These are phyloP conservation scores for Dunckerocampus dactyliophorus DNA, from an alignment of 2,113 vertebrate species.

Conservation along the genomic window DNA sequence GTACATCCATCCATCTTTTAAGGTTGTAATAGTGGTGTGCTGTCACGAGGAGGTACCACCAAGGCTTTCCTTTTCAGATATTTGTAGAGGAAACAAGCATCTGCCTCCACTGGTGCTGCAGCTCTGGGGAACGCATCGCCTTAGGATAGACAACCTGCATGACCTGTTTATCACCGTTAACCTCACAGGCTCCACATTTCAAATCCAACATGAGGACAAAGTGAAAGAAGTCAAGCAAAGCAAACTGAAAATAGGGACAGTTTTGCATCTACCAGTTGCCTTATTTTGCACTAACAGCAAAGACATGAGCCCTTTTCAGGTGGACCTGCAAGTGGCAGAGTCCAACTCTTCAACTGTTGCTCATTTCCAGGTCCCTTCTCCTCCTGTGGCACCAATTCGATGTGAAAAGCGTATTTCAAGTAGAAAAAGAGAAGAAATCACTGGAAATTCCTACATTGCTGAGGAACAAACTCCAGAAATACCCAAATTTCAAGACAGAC, in stretches of 20 bases:
- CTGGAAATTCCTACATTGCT: constrained; percentile 63
- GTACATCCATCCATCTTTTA: constrained; percentile 90
- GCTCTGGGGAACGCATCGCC: constrained; percentile 87
- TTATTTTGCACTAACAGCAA: constrained; percentile 70
- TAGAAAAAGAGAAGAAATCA: constrained; percentile 63
- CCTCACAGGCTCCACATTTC: constrained; percentile 76
- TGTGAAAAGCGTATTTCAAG: constrained; percentile 69
- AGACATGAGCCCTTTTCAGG: constrained; percentile 79
- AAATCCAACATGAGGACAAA: constrained; percentile 76
- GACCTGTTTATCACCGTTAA: constrained; percentile 76
- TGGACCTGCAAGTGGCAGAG: constrained; percentile 75
- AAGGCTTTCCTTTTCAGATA: constrained; percentile 82
- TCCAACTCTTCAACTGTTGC: constrained; percentile 56
- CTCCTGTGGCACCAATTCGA: constrained; percentile 79
- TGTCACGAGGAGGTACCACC: constrained; percentile 84
- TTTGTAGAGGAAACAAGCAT: constrained; percentile 77
- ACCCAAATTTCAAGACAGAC: constrained; percentile 78
- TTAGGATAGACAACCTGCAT: constrained; percentile 75
- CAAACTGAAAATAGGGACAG: constrained; percentile 77
- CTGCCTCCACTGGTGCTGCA: constrained; percentile 88
- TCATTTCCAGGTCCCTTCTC: constrained; percentile 79
- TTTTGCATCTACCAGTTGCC: constrained; percentile 73
- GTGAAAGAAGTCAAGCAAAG: constrained; percentile 79
- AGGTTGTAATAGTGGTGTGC: constrained; percentile 80
- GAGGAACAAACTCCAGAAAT: constrained; percentile 70